These are phyloP conservation scores for Daubentonia madagascariensis DNA, from an alignment of 2,113 vertebrate species.

Conservation along the genomic window DNA sequence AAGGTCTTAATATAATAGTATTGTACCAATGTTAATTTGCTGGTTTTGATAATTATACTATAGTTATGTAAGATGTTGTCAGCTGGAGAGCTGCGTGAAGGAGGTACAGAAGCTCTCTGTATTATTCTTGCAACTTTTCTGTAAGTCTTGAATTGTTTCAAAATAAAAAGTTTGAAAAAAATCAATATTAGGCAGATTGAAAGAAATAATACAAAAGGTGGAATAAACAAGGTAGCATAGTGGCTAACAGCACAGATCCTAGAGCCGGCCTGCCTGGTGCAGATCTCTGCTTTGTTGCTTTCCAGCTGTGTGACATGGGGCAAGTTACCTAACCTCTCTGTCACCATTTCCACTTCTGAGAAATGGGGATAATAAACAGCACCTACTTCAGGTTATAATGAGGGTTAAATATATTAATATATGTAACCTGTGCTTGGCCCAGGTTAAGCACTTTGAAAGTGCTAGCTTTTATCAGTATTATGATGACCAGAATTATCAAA, in stretches of 20 bases:
- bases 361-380: neutral
- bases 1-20: fast-evolving
- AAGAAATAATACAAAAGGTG: neutral
- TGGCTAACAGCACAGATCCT: neutral
- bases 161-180: neutral
- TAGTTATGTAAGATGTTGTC: fast-evolving
- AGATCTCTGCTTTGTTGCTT: neutral
- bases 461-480: fast-evolving
- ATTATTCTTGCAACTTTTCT: neutral
- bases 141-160: neutral
- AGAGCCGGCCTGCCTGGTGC: neutral
- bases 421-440: neutral
- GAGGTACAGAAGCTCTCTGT: neutral
- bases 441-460: neutral
- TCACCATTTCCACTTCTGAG: neutral
- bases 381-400: neutral
- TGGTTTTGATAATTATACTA: fast-evolving
- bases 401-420: fast-evolving
- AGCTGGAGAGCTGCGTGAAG: neutral
- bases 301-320: neutral
- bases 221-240: neutral
- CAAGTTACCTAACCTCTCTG: neutral
- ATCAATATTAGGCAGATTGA: neutral
- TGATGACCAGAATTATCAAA: neutral
- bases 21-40: fast-evolving